Evolutionary conservation across 2,113 vertebrate species (phyloP).

Genomic region (Puma concolor): DNA sequence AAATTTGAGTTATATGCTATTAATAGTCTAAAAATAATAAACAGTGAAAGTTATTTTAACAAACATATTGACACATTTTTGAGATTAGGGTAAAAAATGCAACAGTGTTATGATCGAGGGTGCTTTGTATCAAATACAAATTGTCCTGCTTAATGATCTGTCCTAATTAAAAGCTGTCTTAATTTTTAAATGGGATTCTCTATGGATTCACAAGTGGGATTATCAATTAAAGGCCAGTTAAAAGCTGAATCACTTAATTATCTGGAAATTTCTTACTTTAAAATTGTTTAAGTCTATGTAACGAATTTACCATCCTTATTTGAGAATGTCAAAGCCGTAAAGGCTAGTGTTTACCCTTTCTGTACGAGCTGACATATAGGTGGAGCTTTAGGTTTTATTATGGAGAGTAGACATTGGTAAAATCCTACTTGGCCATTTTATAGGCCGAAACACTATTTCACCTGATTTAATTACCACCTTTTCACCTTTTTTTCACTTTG

Average conservation of each 20-base stretch:
- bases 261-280: not conserved
- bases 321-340: constrained; percentile 35
- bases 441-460: not conserved
- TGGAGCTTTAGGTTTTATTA: not conserved
- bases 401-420: not conserved
- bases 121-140: not conserved
- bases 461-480: not conserved
- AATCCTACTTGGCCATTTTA: not conserved
- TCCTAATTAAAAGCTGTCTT: not conserved
- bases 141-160: not conserved
- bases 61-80: not conserved
- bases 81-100: not conserved
- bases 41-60: not conserved
- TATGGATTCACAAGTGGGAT: not conserved
- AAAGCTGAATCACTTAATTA: constrained; percentile 37
- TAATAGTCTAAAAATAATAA: constrained; percentile 12
- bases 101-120: not conserved
- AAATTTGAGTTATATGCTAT: not conserved
- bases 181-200: constrained; percentile 44
- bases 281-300: not conserved
- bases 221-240: not conserved
- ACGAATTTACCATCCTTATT: not conserved
- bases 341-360: constrained; percentile 46
- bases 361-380: not conserved
- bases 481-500: not conserved